A percentile compares a stretch with the other conserved stretches of the same genome.
Conservation (phyloP, 2,797 vertebrate genomes). For the Fratercula arctica region DNA sequence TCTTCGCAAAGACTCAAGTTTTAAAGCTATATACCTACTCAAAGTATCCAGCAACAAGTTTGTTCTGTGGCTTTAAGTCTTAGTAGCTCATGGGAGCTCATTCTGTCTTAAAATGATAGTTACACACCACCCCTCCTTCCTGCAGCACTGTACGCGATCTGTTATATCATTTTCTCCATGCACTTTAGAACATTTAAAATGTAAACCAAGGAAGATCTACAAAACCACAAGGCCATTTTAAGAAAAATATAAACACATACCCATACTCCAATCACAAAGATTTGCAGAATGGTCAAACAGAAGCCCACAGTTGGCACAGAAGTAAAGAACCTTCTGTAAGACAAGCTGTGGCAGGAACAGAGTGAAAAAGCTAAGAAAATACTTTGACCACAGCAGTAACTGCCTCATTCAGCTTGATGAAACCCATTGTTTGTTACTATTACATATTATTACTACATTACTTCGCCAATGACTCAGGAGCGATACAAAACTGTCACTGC, state of each 20-base stretch:
- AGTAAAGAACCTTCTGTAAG: neutral
- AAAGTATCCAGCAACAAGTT: neutral
- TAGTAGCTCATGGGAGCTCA: neutral
- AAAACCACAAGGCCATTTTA: neutral
- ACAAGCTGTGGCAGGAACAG: neutral
- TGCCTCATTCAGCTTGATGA: neutral
- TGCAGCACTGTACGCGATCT: neutral
- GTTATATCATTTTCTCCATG: neutral
- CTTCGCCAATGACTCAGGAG: neutral
- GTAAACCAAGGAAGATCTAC: neutral
- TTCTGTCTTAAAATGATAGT: neutral
- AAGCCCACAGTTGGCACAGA: neutral
- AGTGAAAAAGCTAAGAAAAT: neutral
- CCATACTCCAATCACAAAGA: neutral
- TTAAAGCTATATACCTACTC: neutral
- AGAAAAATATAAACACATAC: neutral
- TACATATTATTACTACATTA: neutral
- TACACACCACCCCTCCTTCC: neutral
- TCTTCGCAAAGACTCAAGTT: neutral
- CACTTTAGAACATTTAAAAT: neutral
- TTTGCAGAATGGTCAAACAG: neutral
- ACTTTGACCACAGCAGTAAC: neutral
- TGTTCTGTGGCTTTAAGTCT: neutral
- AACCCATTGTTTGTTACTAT: neutral
- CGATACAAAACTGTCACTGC: neutral